Evolutionary conservation across 2,113 vertebrate genomes (phyloP).

Genomic region (Pluvianellus socialis): DNA sequence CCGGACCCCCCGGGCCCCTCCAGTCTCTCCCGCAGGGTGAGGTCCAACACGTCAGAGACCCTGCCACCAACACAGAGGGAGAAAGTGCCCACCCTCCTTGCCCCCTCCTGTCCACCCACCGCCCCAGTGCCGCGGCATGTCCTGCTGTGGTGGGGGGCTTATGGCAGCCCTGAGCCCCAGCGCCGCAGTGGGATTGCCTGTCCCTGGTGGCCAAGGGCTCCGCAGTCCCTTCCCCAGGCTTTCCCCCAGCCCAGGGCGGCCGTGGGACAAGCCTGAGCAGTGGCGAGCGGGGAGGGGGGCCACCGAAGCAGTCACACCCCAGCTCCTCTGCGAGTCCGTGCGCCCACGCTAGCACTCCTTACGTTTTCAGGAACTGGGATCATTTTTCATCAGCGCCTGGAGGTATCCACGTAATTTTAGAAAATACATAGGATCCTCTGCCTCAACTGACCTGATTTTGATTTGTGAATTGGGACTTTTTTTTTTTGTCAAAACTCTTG

Average conservation of each 20-base stretch:
- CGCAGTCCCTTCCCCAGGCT: accelerated
- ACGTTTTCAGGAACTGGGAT: slow-evolving; percentile 8
- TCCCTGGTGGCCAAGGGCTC: background rate
- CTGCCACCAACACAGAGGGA: background rate
- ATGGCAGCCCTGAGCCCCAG: background rate
- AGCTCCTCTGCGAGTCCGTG: accelerated
- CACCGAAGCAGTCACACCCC: accelerated
- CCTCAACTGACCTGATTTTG: slow-evolving; percentile 64
- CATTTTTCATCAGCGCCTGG: slow-evolving; percentile 11
- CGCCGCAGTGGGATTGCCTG: accelerated
- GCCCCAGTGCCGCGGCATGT: accelerated
- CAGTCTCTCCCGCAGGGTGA: accelerated
- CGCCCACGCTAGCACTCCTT: accelerated
- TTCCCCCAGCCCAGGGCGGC: background rate
- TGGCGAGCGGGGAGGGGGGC: background rate
- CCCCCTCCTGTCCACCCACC: accelerated
- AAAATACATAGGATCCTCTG: slow-evolving; percentile 11
- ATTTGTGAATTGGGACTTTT: slow-evolving; percentile 61
- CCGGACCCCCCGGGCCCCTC: accelerated
- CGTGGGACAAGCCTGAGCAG: background rate
- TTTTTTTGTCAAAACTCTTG: slow-evolving; percentile 33
- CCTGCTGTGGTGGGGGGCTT: accelerated
- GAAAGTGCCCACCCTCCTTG: background rate
- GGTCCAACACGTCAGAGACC: background rate
- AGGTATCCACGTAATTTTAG: slow-evolving; percentile 55